Evolutionary conservation across 1,140 invertebrate genomes (phyloP), one percentile per base, ranked within the genome.

Genomic region (Drosophila nasuta): DNA sequence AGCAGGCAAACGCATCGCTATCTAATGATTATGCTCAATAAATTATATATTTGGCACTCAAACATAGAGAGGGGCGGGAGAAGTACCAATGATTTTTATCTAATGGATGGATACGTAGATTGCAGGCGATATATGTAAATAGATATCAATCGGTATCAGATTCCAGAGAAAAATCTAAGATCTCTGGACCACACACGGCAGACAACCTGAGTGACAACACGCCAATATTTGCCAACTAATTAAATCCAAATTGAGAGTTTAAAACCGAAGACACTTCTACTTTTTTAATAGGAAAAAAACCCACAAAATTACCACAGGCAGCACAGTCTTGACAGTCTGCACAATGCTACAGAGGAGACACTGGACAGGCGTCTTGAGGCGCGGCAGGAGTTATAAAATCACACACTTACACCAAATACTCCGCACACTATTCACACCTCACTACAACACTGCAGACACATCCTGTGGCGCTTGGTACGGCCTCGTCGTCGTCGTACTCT

Each of bases 381-480:
- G 72, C 83, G 17, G 73, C 85, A 83, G 77, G 83, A 83, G 79
- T 68, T 68, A 30, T 63, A 82, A 83, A 70, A 69, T 4, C 59
- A 65, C 43, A 41, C 59, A 51, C 41, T 63, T 20, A 57, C 72
- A 65, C n/a, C 35, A 25, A 25, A 25, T 25, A 15, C 11, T 17
- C 35, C 17, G 45, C 28, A 51, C 59, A 69, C 57, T 62, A 63
- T 80, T 64, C 65, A 65, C 66, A 78, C 63, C 45, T 57, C 58
- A 58, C 62, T 66, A 75, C 82, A 74, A 28, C 51, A 6, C 17
- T 49, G 43, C 70, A 86, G 85, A 89, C 85, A 75, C 85, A 89
- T 88, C 85, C 85, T 88, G 85, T 79, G 85, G 85, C 85, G 85
- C 85, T 89, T 88, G 80, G 85, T 85, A 89, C 73, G 74, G 78